Percentiles rank a stretch among this genome's conserved stretches.
phyloP scores from a whole-genome alignment of 2,888 invertebrate genomes.

The Quadriops clusia region DNA sequence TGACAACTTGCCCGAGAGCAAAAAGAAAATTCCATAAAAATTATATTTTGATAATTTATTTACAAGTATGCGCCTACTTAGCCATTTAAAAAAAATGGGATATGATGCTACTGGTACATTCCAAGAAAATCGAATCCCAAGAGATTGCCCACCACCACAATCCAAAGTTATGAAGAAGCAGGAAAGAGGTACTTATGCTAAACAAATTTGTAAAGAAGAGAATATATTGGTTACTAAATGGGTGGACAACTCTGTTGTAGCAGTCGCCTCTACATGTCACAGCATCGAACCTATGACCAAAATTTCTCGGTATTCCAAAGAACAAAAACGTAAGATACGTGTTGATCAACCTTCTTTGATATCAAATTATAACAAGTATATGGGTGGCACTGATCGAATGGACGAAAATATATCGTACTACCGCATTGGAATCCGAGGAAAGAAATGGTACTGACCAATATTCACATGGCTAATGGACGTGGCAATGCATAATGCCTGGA shows the following conservation, averaged over 20 bases:
- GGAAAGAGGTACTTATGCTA: slow-evolving; percentile 10
- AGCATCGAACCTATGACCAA: slow-evolving; percentile 14
- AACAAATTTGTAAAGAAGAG: slow-evolving; percentile 9
- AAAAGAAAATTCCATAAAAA: slow-evolving; percentile 10
- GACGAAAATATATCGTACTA: slow-evolving; percentile 10
- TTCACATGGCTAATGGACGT: slow-evolving; percentile 16
- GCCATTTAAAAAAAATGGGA: slow-evolving; percentile 10
- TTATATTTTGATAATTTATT: slow-evolving; percentile 17
- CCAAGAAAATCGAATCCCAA: slow-evolving; percentile 19
- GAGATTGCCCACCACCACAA: slow-evolving; percentile 15
- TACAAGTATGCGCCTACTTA: slow-evolving; percentile 12
- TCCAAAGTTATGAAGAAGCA: slow-evolving; percentile 14
- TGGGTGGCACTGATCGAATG: slow-evolving; percentile 17
- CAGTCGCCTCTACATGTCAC: slow-evolving; percentile 17
- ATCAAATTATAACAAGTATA: slow-evolving; percentile 16
- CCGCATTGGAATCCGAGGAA: slow-evolving; percentile 16
- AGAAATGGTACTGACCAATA: slow-evolving; percentile 18
- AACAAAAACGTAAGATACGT: slow-evolving; percentile 14
- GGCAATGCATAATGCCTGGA: slow-evolving; percentile 13
- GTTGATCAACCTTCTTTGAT: slow-evolving; percentile 15
- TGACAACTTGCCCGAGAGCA: slow-evolving; percentile 11
- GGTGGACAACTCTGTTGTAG: slow-evolving; percentile 23
- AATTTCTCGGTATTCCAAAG: slow-evolving; percentile 14
- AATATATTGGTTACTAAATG: slow-evolving; percentile 19
- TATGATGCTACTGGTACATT: slow-evolving; percentile 20